Evolutionary conservation across 2,797 vertebrate genomes (phyloP).

Genomic region (Muscicapa comitata): DNA sequence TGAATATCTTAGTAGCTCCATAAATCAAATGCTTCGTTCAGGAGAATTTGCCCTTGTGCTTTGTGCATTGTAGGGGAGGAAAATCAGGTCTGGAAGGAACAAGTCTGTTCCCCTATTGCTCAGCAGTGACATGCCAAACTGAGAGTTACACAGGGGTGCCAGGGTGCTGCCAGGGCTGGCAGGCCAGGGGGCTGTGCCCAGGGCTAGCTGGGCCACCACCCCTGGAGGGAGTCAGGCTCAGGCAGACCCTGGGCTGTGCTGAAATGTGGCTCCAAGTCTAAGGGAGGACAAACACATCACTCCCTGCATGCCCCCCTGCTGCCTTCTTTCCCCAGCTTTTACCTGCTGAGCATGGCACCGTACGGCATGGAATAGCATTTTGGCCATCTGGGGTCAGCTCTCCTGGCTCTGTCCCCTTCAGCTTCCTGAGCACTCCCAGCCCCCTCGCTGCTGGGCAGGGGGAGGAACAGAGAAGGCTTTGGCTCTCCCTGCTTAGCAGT

Average conservation of each 20-base stretch:
- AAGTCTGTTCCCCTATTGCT: rapidly evolving
- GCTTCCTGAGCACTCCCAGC: rapidly evolving
- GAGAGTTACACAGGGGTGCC: rapidly evolving
- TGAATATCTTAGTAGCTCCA: background rate
- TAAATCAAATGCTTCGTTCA: background rate
- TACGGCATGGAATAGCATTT: background rate
- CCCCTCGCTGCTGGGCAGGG: rapidly evolving
- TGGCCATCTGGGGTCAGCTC: background rate
- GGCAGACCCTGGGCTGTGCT: background rate
- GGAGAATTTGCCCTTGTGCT: background rate
- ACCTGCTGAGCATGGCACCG: background rate
- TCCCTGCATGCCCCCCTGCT: rapidly evolving
- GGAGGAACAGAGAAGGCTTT: background rate
- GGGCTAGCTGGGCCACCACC: background rate
- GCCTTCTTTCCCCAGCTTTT: background rate
- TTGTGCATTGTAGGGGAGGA: background rate
- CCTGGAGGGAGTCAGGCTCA: background rate
- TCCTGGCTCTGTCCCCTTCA: background rate
- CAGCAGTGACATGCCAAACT: rapidly evolving
- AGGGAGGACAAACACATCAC: background rate
- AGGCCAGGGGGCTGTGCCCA: background rate
- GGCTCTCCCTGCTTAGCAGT: background rate
- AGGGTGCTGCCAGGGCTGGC: background rate
- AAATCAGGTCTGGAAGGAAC: background rate
- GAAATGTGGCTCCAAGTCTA: rapidly evolving